Evolutionary conservation across 2,113 vertebrate species (phyloP), one percentile per base, ranked within the genome.

Genomic region (Peromyscus leucopus): DNA sequence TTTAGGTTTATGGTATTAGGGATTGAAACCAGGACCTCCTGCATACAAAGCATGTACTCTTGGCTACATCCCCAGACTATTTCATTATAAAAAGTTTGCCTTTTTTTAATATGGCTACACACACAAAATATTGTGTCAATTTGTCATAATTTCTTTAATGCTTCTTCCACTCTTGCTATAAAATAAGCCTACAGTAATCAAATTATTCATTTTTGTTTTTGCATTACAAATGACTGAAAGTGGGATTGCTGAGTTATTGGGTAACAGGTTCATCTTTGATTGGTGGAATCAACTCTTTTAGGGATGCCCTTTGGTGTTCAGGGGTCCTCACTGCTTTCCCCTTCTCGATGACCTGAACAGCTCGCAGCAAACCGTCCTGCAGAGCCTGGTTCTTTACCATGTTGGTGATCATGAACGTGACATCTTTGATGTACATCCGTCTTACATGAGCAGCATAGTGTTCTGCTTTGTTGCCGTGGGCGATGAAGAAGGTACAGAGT

Each of bases 401-500:
- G 26, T 97, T 98, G 69, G 82, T 96, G 72, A 98, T 98, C 82
- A 98, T 42, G n/a, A 94, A 39, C 0, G 92, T 80, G 85, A 97
- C 48, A 24, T 98, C 96, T 22, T 82, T 91, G 33, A 97, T 48
- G 24, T 96, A 94, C 74, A 67, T 91, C 78, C 82, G 95, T 59
- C 98, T 98, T 87, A 95, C 94, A 10, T 91, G 93, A 36, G 96
- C 90, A 26, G 83, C 46, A 16, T 93, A 98, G 78, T 98, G 93
- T 36, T 97, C 95, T 9, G 98, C 97, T 85, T 97, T 90, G 90
- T 90, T 88, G 36, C 98, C 96, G 5, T 98, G 95, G 7, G 84
- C 97, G n/a, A 98, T 75, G 39, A 98, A 98, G 96, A 98, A 98
- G 36, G 96, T 95, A 55, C 98, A 98, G 51, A 98, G 96, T 1